Evolutionary conservation across 1,140 invertebrate species (phyloP), one percentile per base, ranked within the genome.

Genomic region (Drosophila sulfurigaster): DNA sequence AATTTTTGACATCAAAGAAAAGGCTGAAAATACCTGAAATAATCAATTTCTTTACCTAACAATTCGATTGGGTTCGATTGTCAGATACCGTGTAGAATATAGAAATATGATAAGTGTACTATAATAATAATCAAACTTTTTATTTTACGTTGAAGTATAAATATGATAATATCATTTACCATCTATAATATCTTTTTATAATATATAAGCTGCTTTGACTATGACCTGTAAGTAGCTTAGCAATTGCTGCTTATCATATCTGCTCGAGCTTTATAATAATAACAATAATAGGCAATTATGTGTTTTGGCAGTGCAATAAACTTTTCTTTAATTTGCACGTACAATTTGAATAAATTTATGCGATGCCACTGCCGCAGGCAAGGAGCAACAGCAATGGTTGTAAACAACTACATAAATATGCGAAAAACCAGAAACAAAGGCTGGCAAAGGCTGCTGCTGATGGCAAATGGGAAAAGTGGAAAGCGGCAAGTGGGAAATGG

Each of bases 381-480:
- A 32, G 20, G 32, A 49, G 28, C 28, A 38, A 28, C 38, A 57
- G 63, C 48, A 70, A 45, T 28, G 58, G 73, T 58, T 70, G 79
- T 82, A 87, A 87, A 82, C 83, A 82, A 83, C 62, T 71, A 88
- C 77, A 83, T 88, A 83, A 87, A 87, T 75, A 78, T 46, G 41
- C 16, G 28, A 38, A 68, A 38, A 35, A 45, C 3, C 35, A 13
- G 48, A 52, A 43, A 45, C 4, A 38, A n/a, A 48, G 28, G 10
- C 7, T 15, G 6, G 51, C n/a, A 43, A 51, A 13, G 11, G 32
- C 6, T 7, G 7, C 3, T 43, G 30, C 10, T 56, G 52, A 48
- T 38, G 35, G 35, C 35, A 38, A 10, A 10, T 38, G 35, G 35
- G 8, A 35, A 38, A 10, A 8, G 32, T 8, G 32, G 32, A 8